Evolutionary conservation across 2,797 vertebrate genomes (phyloP).

Genomic region (Potorous gilbertii): DNA sequence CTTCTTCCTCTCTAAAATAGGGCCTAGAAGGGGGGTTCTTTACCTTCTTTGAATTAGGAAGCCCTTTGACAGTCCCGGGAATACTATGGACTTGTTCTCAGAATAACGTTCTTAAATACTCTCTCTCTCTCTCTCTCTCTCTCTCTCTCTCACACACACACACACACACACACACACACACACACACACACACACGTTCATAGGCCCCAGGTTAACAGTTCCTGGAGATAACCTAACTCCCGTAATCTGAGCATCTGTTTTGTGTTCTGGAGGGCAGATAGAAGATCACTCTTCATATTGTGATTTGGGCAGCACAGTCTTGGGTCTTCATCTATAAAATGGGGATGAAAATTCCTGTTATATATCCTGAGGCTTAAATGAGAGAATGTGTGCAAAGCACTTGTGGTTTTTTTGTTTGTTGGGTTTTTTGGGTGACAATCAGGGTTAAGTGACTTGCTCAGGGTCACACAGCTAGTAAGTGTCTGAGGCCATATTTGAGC

Average conservation of each 20-base stretch:
- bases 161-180: too few relatives aligned
- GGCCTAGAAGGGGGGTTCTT: background rate
- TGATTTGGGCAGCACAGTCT: background rate
- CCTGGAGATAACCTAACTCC: background rate
- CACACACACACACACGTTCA: background rate
- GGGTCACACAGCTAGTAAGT: slow-evolving; percentile 9
- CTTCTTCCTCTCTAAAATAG: background rate
- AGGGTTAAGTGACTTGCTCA: background rate
- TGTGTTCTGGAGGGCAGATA: background rate
- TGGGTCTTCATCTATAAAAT: background rate
- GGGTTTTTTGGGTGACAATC: background rate
- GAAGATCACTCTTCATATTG: background rate
- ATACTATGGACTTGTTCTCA: background rate
- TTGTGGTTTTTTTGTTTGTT: background rate
- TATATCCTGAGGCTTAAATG: background rate
- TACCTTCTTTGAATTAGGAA: background rate
- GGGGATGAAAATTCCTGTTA: background rate
- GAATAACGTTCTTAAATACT: background rate
- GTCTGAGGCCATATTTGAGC: background rate
- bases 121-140: too few relatives aligned
- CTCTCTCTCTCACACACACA: too few relatives aligned
- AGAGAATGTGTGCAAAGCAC: background rate
- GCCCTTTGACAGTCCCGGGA: background rate
- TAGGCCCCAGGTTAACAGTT: background rate
- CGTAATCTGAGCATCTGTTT: background rate